Conservation (phyloP, 2,113 vertebrate species). For the Ornithorhynchus anatinus region DNA sequence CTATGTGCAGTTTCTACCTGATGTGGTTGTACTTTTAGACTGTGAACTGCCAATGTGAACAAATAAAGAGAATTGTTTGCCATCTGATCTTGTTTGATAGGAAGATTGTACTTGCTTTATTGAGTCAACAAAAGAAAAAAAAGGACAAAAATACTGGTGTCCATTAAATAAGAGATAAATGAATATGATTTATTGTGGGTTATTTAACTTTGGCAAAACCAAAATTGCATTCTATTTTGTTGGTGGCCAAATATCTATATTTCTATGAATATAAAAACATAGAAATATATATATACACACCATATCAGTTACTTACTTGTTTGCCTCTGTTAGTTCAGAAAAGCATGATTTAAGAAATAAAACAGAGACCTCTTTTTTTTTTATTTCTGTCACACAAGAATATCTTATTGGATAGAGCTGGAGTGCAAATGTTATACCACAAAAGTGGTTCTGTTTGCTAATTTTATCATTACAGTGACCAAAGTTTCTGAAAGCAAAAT, state of each 20-base stretch:
- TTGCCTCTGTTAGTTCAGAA: constrained; percentile 65
- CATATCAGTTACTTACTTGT: constrained; percentile 60
- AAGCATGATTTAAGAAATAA: constrained; percentile 63
- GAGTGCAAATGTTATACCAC: constrained; percentile 8
- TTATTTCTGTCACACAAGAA: constrained; percentile 52
- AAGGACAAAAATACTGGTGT: constrained; percentile 49
- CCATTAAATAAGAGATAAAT: constrained; percentile 51
- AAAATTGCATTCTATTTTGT: constrained; percentile 59
- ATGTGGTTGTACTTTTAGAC: constrained; percentile 65
- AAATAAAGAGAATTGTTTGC: constrained; percentile 67
- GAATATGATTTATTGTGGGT: constrained; percentile 57
- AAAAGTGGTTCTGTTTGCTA: constrained; percentile 36
- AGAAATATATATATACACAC: constrained; percentile 52
- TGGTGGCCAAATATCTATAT: constrained; percentile 54
- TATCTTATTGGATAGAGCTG: constrained; percentile 36
- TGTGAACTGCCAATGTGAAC: constrained; percentile 67
- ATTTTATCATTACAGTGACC: constrained; percentile 35
- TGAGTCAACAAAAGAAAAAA: constrained; percentile 57
- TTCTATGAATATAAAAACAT: constrained; percentile 39
- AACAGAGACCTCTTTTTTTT: constrained; percentile 43
- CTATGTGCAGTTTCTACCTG: constrained; percentile 66
- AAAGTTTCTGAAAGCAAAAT: constrained; percentile 49
- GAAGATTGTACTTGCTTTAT: constrained; percentile 65
- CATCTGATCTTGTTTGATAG: constrained; percentile 68
- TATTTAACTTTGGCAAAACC: constrained; percentile 63